These are phyloP conservation scores for Planiliza haematocheilus DNA, from an alignment of 2,113 vertebrate species.

Conservation along the genomic window DNA sequence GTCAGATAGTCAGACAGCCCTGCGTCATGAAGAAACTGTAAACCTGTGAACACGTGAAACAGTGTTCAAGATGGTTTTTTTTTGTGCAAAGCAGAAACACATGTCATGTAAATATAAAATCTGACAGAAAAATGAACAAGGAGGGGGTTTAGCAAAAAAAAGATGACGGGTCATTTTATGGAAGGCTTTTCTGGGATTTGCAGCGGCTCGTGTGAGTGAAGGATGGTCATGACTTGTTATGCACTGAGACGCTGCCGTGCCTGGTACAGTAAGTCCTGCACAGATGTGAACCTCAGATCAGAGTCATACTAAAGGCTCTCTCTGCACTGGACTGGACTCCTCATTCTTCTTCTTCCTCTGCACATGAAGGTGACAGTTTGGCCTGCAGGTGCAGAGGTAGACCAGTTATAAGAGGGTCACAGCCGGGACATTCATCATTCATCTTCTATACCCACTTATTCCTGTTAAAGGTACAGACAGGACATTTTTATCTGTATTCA, in stretches of 20 bases:
- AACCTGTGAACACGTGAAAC: background rate
- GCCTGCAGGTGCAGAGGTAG: conserved; percentile 24
- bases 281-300: conserved; percentile 54
- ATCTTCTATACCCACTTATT: too few relatives aligned
- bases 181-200: conserved; percentile 53
- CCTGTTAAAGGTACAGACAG: too few relatives aligned
- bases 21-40: too few relatives aligned
- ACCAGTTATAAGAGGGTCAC: conserved; percentile 13
- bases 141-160: conserved; percentile 4
- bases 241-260: conserved; percentile 38
- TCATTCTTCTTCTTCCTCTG: conserved; percentile 17
- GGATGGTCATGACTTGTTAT: conserved; percentile 34
- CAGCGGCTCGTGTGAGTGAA: conserved; percentile 12
- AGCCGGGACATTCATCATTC: too few relatives aligned
- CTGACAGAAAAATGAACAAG: conserved; percentile 14
- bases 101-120: conserved; percentile 4
- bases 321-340: too few relatives aligned
- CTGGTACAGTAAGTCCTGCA: conserved; percentile 47
- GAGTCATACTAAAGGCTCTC: conserved; percentile 19
- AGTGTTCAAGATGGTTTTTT: background rate
- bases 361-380: conserved; percentile 19
- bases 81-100: conserved; percentile 14
- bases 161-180: conserved; percentile 50
- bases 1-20: too few relatives aligned
- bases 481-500: too few relatives aligned